Evolutionary conservation across 2,888 invertebrate species (phyloP), one percentile per base, ranked within the genome.

Genomic region (Actias luna): DNA sequence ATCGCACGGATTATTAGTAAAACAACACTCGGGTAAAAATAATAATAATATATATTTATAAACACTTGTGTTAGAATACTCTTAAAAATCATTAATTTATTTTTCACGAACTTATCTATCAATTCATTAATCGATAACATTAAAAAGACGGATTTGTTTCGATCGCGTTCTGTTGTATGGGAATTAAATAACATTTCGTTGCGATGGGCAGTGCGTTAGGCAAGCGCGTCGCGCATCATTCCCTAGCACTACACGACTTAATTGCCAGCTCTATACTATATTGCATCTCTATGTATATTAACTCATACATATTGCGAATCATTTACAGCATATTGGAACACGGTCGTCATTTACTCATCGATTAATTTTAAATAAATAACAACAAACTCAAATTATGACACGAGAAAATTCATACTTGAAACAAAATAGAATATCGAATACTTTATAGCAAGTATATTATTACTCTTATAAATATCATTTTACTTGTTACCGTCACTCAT

Each of bases 1-100:
- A 71, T 66, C 86, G 88, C 85, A 79, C 87, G 74, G 77, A 16
- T 22, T 42, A 83, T 90, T 90, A 90, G 88, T 88, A 83, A 89
- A 91, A 87, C 88, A 89, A 90, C 85, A 87, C 88, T 80, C 69
- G 71, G 78, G 80, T 91, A 93, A 93, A 92, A 92, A 93, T 92
- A 93, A 93, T 92, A 50, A 50, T 50, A 92, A 92, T 92, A 93
- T 93, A 93, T 93, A 92, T 93, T 89, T 91, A 93, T 93, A 92
- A 93, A 93, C 92, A 93, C 92, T 92, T 91, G 89, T 89, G 91
- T 92, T 92, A 92, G 92, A 93, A 89, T 91, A 92, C 88, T 91
- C 90, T 90, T 90, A 91, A 88, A 76, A 91, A 87, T 89, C 88
- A 92, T 92, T 89, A 91, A 91, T 90, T 92, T 87, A 90, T 85